phyloP scores from a whole-genome alignment of 2,888 invertebrate genomes.

The Podotricha telesiphe region DNA sequence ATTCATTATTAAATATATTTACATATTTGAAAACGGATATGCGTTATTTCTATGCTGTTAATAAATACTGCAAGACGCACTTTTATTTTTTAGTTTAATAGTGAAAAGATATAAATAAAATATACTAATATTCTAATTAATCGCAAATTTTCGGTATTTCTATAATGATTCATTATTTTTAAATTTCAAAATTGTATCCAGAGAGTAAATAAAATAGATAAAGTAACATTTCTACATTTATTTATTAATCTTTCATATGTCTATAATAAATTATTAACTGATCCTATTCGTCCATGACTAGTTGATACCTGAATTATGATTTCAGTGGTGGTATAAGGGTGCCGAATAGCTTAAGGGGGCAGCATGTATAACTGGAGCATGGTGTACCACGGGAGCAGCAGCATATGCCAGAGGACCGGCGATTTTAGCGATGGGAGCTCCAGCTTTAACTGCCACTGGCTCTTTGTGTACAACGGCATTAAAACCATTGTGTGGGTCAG shows the following conservation, averaged over 20 bases:
- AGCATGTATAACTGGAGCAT: constrained; percentile 45
- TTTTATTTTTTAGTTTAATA: no score
- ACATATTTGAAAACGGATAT: no score
- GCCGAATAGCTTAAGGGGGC: constrained; percentile 71
- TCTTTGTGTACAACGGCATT: constrained; percentile 73
- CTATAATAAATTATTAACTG: constrained; percentile 39
- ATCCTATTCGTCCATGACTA: constrained; percentile 38
- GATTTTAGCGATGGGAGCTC: constrained; percentile 53
- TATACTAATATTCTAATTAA: no score
- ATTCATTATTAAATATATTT: no score
- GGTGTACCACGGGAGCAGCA: constrained; percentile 49
- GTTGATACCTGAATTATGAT: constrained; percentile 58
- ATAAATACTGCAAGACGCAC: no score
- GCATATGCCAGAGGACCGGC: constrained; percentile 56
- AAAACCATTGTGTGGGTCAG: constrained; percentile 72
- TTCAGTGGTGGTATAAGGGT: constrained; percentile 85
- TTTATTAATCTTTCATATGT: constrained; percentile 6
- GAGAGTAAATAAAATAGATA: background rate
- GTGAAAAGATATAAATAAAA: no score
- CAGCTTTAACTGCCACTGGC: constrained; percentile 57
- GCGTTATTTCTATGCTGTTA: no score
- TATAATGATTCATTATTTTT: no score
- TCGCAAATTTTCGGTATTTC: no score
- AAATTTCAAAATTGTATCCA: no score
- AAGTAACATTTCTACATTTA: constrained; percentile 15